These are phyloP conservation scores for Lepisosteus oculatus DNA, from an alignment of 2,113 vertebrate genomes.

Conservation along the genomic window DNA sequence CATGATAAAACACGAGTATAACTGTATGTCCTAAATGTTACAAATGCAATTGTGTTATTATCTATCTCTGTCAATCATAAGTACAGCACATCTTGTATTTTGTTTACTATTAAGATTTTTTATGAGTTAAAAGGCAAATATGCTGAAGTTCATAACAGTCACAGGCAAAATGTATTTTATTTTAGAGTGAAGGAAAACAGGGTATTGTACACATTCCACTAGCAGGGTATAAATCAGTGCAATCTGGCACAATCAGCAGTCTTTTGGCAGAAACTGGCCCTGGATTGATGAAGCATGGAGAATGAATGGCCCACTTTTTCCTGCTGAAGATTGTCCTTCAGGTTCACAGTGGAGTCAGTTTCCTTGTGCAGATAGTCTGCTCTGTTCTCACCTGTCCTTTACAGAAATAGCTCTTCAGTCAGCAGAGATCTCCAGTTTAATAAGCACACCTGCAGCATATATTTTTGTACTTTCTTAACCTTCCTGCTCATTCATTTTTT, in stretches of 20 bases:
- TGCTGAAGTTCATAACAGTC: not conserved
- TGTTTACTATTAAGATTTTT: too few relatives aligned
- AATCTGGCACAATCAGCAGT: not conserved
- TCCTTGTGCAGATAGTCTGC: not conserved
- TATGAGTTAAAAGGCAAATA: too few relatives aligned
- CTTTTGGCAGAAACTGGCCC: not conserved
- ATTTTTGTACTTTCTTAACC: not conserved
- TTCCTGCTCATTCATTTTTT: not conserved
- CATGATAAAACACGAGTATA: too few relatives aligned
- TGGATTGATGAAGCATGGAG: conserved; percentile 1
- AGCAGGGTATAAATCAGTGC: not conserved
- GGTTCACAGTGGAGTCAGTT: not conserved
- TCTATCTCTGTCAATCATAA: too few relatives aligned
- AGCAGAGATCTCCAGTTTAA: not conserved
- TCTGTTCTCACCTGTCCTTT: too few relatives aligned
- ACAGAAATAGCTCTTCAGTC: not conserved
- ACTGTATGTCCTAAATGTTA: too few relatives aligned
- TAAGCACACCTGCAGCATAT: not conserved
- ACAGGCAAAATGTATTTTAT: not conserved
- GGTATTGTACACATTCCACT: not conserved
- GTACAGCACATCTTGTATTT: too few relatives aligned
- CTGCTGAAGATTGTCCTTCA: conserved; percentile 1
- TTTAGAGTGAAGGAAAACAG: not conserved
- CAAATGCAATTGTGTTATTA: too few relatives aligned
- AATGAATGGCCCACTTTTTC: not conserved